A percentile compares a stretch with the other conserved stretches of the same genome.
Conservation (phyloP, 2,888 invertebrate species). For the Saturnia pavonia region DNA sequence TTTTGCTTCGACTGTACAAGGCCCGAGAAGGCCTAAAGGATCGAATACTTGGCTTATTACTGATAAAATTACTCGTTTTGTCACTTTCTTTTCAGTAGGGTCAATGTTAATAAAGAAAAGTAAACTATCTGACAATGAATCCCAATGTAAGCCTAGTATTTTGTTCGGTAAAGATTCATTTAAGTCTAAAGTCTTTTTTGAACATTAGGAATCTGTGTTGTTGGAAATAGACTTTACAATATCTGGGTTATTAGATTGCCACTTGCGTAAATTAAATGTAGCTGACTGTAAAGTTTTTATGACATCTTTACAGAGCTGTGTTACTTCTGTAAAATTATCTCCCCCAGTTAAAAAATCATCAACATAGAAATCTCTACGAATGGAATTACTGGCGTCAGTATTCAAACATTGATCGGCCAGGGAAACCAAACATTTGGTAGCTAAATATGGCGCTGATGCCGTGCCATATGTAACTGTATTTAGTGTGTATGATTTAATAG, state of each 20-base stretch:
- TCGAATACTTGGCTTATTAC: slow-evolving; percentile 32
- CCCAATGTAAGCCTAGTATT: slow-evolving; percentile 38
- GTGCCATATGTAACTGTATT: slow-evolving; percentile 37
- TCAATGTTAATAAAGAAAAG: slow-evolving; percentile 28
- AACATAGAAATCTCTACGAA: slow-evolving; percentile 29
- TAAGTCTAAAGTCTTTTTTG: slow-evolving; percentile 22
- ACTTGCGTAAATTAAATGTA: slow-evolving; percentile 32
- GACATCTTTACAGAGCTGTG: slow-evolving; percentile 28
- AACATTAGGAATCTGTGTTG: not conserved
- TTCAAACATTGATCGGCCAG: slow-evolving; percentile 26
- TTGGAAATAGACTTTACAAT: slow-evolving; percentile 25
- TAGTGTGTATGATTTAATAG: no score
- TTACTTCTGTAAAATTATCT: slow-evolving; percentile 19
- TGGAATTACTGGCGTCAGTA: slow-evolving; percentile 16
- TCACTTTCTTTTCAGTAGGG: slow-evolving; percentile 26
- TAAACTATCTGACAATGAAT: slow-evolving; percentile 28
- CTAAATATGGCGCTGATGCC: slow-evolving; percentile 33
- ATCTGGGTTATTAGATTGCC: slow-evolving; percentile 30
- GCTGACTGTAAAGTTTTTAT: slow-evolving; percentile 27
- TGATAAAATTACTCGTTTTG: slow-evolving; percentile 34
- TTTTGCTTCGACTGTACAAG: slow-evolving; percentile 33
- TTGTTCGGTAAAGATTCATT: slow-evolving; percentile 23
- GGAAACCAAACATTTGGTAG: slow-evolving; percentile 30
- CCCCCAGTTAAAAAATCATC: slow-evolving; percentile 35
- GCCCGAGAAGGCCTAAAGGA: slow-evolving; percentile 30